Conservation (phyloP, 2,797 vertebrate genomes). For the Aulostomus chinensis region DNA sequence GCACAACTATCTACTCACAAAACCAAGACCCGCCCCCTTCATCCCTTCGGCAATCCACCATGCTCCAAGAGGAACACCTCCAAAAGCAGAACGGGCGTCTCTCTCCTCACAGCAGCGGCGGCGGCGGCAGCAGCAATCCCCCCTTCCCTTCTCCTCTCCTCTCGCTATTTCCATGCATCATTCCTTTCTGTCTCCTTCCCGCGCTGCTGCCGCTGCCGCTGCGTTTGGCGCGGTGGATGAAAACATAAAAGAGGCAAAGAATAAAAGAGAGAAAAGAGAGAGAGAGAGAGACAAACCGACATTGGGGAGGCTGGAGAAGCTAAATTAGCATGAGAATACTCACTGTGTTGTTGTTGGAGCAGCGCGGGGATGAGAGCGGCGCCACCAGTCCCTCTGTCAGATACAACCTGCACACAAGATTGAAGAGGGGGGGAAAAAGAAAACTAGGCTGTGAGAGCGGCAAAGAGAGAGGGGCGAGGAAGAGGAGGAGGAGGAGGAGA, state of each 20-base stretch:
- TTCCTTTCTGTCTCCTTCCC: constrained; percentile 42
- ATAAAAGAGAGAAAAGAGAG: constrained; percentile 5
- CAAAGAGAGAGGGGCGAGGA: constrained; percentile 56
- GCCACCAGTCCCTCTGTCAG: constrained; percentile 73
- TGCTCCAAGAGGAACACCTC: constrained; percentile 63
- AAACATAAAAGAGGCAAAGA: constrained; percentile 56
- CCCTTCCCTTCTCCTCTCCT: constrained; percentile 10
- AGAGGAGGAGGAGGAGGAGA: constrained; percentile 47
- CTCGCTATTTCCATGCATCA: constrained; percentile 40
- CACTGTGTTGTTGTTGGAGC: constrained; percentile 74
- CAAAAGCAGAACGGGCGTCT: constrained; percentile 38
- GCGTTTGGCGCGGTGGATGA: constrained; percentile 39
- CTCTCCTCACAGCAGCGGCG: constrained; percentile 22
- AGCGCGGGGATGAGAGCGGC: constrained; percentile 62
- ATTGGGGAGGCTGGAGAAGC: constrained; percentile 41
- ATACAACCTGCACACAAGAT: constrained; percentile 74
- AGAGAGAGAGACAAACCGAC: no score
- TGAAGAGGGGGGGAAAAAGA: constrained; percentile 65
- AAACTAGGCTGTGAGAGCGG: constrained; percentile 68
- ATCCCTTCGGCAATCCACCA: constrained; percentile 56
- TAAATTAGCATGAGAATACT: constrained; percentile 78
- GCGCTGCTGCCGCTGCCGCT: constrained; percentile 28
- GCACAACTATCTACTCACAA: constrained; percentile 67
- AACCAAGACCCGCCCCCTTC: constrained; percentile 66
- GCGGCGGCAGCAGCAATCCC: constrained; percentile 9